Conservation (phyloP, 2,797 vertebrate species). For the Sebastes minor region DNA sequence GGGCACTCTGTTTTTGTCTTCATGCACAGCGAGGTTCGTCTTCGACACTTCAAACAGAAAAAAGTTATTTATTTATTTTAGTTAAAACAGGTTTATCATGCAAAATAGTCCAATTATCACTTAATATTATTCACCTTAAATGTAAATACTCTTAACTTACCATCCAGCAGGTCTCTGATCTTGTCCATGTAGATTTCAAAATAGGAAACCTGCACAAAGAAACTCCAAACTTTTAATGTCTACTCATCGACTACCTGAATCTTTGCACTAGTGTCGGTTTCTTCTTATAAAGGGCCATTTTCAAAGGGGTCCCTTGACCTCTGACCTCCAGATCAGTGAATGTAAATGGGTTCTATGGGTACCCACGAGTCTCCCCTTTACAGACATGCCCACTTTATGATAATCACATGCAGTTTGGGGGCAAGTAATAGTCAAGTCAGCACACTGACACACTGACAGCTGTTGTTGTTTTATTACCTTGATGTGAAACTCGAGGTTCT, state of each 20-base stretch:
- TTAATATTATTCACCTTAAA: not conserved
- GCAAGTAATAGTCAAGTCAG: too few relatives aligned
- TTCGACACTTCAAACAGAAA: slow-evolving; percentile 86
- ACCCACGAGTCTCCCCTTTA: too few relatives aligned
- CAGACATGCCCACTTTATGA: too few relatives aligned
- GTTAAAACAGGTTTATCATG: not conserved
- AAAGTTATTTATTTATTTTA: not conserved
- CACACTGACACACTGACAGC: too few relatives aligned
- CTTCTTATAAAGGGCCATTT: too few relatives aligned
- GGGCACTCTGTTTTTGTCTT: slow-evolving; percentile 94
- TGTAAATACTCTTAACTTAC: slow-evolving; percentile 63
- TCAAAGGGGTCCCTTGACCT: too few relatives aligned
- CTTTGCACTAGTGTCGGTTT: not conserved
- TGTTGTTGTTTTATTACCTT: slow-evolving; percentile 79
- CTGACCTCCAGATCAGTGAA: too few relatives aligned
- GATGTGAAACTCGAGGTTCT: slow-evolving; percentile 96
- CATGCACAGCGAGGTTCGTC: slow-evolving; percentile 93
- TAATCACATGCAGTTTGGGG: too few relatives aligned
- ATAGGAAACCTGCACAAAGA: slow-evolving; percentile 88
- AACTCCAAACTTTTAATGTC: not conserved
- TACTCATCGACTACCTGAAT: not conserved
- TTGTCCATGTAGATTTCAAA: slow-evolving; percentile 97
- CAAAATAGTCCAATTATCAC: not conserved
- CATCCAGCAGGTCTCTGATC: slow-evolving; percentile 92
- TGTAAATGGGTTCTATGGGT: too few relatives aligned